Evolutionary conservation across 2,888 invertebrate species (phyloP), one percentile per base, ranked within the genome.

Genomic region (Lepidocyrtinus sp.): DNA sequence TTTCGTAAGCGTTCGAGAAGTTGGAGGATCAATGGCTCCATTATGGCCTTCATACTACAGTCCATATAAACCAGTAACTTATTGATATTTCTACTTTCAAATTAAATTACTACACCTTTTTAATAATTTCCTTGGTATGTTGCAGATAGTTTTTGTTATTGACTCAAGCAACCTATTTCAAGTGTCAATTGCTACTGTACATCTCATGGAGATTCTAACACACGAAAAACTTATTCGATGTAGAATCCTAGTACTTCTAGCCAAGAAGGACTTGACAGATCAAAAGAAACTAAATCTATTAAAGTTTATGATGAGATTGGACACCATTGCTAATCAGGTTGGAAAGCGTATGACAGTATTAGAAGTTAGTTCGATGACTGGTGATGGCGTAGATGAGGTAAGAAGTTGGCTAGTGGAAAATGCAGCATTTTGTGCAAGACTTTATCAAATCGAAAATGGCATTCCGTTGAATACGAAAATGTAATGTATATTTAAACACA

Each of bases 251-350:
- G 88, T 95, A 75, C 93, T 95, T 0, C 88, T 96, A 9, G 92
- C 93, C 15, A 96, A 96, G 90, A 95, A 94, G 94, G 95, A 96
- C 87, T 92, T 94, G 0, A 94, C 95, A 2, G 95, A 95, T 88
- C 90, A 95, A 12, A 95, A 95, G 88, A 95, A 95, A 94, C 90
- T 95, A 67, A 95, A 95, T 88, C 95, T 96, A 88, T 94, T 95
- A 0, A 89, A 95, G 25, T 90, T 95, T 1, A 95, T 95, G 94
- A 89, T 96, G 83, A 94, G 95, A 88, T 92, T 93, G 89, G 90
- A 91, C 5, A 91, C 94, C 62, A 89, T 95, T 22, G 91, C 93
- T 85, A 90, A 90, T 25, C 94, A 95, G 89, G 91, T 94, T 12
- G 89, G 89, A 1, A 94, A 93, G 87, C 90, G 92, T 24, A 91